These are phyloP conservation scores for Agapornis roseicollis DNA, from an alignment of 2,113 vertebrate species.

Conservation along the genomic window DNA sequence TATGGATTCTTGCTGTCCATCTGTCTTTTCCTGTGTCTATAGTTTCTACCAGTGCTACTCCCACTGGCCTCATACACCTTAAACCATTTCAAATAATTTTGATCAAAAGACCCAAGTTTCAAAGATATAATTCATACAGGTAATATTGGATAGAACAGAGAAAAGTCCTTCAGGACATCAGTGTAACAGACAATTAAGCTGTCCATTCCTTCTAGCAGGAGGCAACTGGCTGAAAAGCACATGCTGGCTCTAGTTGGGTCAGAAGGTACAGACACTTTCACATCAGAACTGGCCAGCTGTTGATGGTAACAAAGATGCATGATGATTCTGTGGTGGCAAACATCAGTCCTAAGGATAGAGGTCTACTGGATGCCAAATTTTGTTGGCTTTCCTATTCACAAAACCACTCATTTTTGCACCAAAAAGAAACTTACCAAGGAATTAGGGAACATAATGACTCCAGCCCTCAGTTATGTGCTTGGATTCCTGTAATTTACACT, in stretches of 20 bases:
- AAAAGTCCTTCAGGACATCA: background rate
- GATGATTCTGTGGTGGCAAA: background rate
- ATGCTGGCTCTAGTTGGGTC: rapidly evolving
- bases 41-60: background rate
- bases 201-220: background rate
- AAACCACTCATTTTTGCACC: background rate
- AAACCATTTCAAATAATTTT: background rate
- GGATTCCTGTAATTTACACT: background rate
- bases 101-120: background rate
- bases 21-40: background rate
- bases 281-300: background rate
- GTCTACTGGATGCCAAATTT: background rate
- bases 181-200: background rate
- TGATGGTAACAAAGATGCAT: rapidly evolving
- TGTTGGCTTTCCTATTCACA: background rate
- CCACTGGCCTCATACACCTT: rapidly evolving
- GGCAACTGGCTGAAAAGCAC: background rate
- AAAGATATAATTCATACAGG: background rate
- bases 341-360: background rate
- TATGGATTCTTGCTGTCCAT: background rate
- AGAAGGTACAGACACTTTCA: background rate
- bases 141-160: background rate
- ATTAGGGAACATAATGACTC: background rate
- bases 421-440: background rate
- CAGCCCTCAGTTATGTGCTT: background rate